Evolutionary conservation across 2,113 vertebrate species (phyloP), one percentile per base, ranked within the genome.

Genomic region (Hymenochirus boettgeri): DNA sequence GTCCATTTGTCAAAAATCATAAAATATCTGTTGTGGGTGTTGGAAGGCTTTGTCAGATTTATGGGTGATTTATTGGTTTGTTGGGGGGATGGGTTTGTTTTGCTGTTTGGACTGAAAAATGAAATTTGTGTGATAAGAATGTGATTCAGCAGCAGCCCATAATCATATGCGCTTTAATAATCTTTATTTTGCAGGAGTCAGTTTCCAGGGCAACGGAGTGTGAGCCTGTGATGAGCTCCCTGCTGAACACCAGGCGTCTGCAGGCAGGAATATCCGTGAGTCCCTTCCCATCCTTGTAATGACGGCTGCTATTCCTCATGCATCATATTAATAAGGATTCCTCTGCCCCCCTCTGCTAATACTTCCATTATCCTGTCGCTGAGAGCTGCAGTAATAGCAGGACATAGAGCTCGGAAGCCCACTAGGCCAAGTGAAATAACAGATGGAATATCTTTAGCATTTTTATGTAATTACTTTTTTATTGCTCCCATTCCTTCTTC

Each of bases 81-180:
- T 18, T 45, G 6, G 61, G 52, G 18, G 29, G 46, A 22, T 54
- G 27, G 19, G 17, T 5, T 52, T 52, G 55, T 51, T 50, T 48
- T 67, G 55, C 64, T 58, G 59, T 67, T 67, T 59, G 55, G 46
- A 46, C 10, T 58, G 64, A 67, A 67, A 65, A 67, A 67, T 67
- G 64, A 67, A 67, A 57, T 59, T 67, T 58, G 46, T 67, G 56
- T 27, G 55, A 67, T 67, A 67, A 67, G 64, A 67, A 51, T 51
- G 64, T 51, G 64, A 67, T 67, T 67, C 64, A 59, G 64, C 64
- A 82, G 72, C 75, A 72, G 76, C 42, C 63, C 63, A 87, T 89
- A 87, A 89, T 89, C 86, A 86, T 86, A 87, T 87, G 86, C 77
- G 79, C 83, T 85, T 88, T 89, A 87, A 89, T 90, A 86, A 90